These are phyloP conservation scores for Synergus itoensis DNA, from an alignment of 2,888 invertebrate species.

Conservation along the genomic window DNA sequence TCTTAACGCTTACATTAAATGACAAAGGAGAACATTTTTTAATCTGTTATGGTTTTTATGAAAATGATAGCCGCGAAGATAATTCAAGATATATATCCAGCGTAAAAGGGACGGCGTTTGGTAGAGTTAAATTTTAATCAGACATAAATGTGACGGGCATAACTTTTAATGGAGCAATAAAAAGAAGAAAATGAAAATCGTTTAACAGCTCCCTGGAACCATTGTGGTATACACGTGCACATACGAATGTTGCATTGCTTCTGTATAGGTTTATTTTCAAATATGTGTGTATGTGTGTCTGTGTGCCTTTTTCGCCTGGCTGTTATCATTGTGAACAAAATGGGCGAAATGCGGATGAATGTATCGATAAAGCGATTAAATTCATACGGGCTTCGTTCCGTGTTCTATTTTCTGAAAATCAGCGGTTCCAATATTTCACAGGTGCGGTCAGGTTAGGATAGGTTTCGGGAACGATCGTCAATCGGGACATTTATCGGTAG, in stretches of 20 bases:
- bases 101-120: constrained; percentile 15
- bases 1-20: too few species aligned
- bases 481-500: constrained; percentile 39
- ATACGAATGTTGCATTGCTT: not conserved
- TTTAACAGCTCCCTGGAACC: constrained; percentile 35
- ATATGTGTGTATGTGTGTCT: not conserved
- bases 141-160: constrained; percentile 69
- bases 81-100: constrained; percentile 9
- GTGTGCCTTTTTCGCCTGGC: not conserved
- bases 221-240: constrained; percentile 7
- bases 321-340: constrained; percentile 31
- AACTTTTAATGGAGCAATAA: constrained; percentile 72
- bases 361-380: constrained; percentile 59
- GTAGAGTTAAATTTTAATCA: constrained; percentile 70
- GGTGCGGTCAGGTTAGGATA: constrained; percentile 23
- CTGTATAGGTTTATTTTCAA: constrained; percentile 8
- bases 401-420: constrained; percentile 37
- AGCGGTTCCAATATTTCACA: constrained; percentile 23
- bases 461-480: constrained; percentile 18
- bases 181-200: constrained; percentile 71
- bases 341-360: constrained; percentile 45
- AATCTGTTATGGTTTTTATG: not conserved
- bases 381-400: constrained; percentile 43
- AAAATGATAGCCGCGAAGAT: not conserved
- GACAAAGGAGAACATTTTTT: not conserved